Percentiles rank a stretch among this genome's conserved stretches.
These are phyloP conservation scores for Threskiornis aethiopicus DNA, from an alignment of 2,797 vertebrate species.

Conservation along the genomic window DNA sequence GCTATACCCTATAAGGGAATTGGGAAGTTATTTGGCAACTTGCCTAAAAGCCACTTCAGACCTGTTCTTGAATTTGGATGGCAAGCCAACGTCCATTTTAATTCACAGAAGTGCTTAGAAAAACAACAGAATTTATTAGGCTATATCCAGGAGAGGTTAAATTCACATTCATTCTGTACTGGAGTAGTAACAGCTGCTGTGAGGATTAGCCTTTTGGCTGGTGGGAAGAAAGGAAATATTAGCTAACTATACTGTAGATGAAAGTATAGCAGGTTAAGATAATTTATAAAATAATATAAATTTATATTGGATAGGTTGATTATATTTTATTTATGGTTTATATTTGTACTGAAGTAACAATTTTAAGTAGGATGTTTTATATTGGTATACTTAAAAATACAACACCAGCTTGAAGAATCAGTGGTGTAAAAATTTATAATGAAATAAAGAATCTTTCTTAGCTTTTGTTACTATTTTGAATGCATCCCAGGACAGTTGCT, in stretches of 20 bases:
- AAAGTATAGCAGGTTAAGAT: conserved; percentile 20
- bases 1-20: conserved; percentile 46
- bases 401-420: background rate
- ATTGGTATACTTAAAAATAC: background rate
- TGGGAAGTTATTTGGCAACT: conserved; percentile 31
- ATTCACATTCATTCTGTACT: conserved; percentile 57
- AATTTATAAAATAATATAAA: background rate
- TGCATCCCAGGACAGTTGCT: background rate
- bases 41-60: conserved; percentile 68
- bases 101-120: conserved; percentile 66
- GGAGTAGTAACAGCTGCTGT: conserved; percentile 71
- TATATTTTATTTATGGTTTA: background rate
- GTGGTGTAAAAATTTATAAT: background rate
- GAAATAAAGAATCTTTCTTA: background rate
- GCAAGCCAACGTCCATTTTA: conserved; percentile 61
- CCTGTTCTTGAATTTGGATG: conserved; percentile 57
- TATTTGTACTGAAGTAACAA: background rate
- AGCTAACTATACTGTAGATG: background rate
- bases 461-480: background rate
- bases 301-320: background rate
- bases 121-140: conserved; percentile 59
- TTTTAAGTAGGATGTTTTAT: background rate
- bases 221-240: conserved; percentile 53
- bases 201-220: conserved; percentile 66
- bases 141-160: conserved; percentile 61